A percentile compares a stretch with the other conserved stretches of the same genome.
Conservation (phyloP, 2,888 invertebrate species). For the Spilosoma lubricipeda region DNA sequence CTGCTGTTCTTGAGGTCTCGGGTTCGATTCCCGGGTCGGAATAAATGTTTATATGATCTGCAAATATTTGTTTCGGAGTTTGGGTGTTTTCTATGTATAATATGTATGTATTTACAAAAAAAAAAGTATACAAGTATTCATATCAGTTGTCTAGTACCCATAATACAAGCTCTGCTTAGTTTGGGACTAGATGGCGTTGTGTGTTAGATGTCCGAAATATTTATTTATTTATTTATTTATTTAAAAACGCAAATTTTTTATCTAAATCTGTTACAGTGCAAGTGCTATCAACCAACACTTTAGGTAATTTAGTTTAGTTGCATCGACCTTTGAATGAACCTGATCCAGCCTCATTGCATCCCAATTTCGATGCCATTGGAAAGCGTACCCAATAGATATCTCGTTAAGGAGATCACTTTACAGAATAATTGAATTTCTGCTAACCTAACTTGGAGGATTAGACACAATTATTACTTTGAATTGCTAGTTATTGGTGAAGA, state of each 20-base stretch:
- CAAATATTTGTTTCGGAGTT: too few species aligned
- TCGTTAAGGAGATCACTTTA: constrained; percentile 33
- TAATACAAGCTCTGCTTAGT: too few species aligned
- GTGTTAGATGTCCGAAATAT: too few species aligned
- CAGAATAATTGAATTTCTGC: constrained; percentile 40
- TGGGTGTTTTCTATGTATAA: too few species aligned
- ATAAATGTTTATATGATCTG: too few species aligned
- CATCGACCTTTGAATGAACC: constrained; percentile 36
- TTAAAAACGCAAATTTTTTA: constrained; percentile 29
- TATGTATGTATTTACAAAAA: too few species aligned
- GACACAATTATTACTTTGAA: constrained; percentile 26
- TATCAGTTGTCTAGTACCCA: too few species aligned
- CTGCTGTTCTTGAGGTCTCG: too few species aligned
- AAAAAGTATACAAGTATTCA: too few species aligned
- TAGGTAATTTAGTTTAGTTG: constrained; percentile 40
- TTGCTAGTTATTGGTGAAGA: constrained; percentile 16
- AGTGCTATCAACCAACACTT: constrained; percentile 20
- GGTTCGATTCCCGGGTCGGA: too few species aligned
- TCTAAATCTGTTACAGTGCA: constrained; percentile 23
- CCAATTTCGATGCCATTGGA: constrained; percentile 32
- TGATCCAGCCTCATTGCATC: neutral
- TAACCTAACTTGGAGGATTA: constrained; percentile 26
- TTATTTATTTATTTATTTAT: too few species aligned
- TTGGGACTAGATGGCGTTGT: too few species aligned
- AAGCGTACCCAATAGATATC: constrained; percentile 34